Base-by-base conservation (phyloP, 1,140 invertebrate genomes). In the Drosophila dunni region DNA sequence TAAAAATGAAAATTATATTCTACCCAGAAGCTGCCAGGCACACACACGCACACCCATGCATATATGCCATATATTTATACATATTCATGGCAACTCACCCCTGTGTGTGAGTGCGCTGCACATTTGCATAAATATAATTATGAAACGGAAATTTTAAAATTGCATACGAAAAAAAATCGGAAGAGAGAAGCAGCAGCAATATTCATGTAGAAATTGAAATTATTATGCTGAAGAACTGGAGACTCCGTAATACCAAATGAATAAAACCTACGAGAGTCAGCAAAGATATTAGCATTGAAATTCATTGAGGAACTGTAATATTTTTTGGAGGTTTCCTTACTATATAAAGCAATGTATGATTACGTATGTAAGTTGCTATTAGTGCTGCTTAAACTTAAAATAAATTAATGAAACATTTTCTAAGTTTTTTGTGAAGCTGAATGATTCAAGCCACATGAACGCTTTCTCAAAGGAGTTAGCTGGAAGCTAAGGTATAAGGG, bases 1-100 rank as follows among this genome's bases (percentile, higher is more conserved):
- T 91, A 91, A 91, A 91, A 91, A 88, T 78, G 78, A 82, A 84
- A 91, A 91, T 88, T 91, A 84, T 88, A 81, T 81, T 88, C 83
- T 80, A 65, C 77, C 79, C 77, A 76, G 79, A 73, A 79, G 82
- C 75, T 66, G 71, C 70, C 48, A 50, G 63, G 45, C 79, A 64
- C 66, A 57, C 79, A 44, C 48, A 48, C 46, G 6, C 24, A 29
- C 24, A 29, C 24, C 3, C 3, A 29, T 29, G 5, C 8, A 46
- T 10, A 46, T 42, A 38, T 44, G 42, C 44, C 44, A 46, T 48
- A 11, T 29, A 74, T 67, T 40, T 29, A 74, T 67, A 45, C 67
- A 76, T 79, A 76, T 86, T 71, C 70, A 72, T 74, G 46, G 44
- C 64, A 73, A 42, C 42, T 20, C 62, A 50, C 2, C 34, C 53